phyloP scores from a whole-genome alignment of 1,140 invertebrate species.

The Diplogasteroides magnus region DNA sequence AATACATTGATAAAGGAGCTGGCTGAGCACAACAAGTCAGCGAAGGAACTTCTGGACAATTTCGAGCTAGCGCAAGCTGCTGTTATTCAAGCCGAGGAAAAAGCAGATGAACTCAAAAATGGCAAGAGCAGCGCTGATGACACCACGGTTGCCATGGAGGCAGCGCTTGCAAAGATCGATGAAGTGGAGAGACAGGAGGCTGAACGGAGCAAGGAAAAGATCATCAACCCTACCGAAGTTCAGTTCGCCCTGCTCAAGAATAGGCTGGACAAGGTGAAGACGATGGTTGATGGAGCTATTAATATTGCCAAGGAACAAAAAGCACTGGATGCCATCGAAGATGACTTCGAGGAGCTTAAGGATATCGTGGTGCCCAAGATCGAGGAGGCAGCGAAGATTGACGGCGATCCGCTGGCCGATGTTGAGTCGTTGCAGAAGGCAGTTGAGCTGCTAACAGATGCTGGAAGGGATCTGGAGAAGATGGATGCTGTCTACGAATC shows the following conservation, averaged over 20 bases:
- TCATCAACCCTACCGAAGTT: no score
- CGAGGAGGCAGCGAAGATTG: neutral
- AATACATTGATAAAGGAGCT: neutral
- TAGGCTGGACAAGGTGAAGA: no score
- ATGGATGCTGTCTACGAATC: neutral
- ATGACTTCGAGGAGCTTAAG: conserved; percentile 4
- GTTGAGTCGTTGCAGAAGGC: neutral
- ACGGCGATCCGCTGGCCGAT: neutral
- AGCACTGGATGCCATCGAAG: conserved; percentile 7
- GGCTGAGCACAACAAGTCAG: neutral
- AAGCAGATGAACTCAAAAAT: neutral
- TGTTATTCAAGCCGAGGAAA: no score
- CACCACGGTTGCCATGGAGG: neutral
- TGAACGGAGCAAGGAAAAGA: no score
- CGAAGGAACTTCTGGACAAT: neutral
- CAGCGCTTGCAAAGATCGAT: neutral
- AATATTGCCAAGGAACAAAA: conserved; percentile 2
- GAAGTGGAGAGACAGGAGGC: neutral
- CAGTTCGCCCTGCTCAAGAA: no score
- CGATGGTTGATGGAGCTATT: conserved; percentile 7
- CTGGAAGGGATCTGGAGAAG: neutral
- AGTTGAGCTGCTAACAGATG: neutral
- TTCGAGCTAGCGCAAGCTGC: no score
- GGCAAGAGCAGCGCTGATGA: neutral
- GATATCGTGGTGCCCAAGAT: neutral